Evolutionary conservation across 2,797 vertebrate species (phyloP).

Genomic region (Graptemys geographica): DNA sequence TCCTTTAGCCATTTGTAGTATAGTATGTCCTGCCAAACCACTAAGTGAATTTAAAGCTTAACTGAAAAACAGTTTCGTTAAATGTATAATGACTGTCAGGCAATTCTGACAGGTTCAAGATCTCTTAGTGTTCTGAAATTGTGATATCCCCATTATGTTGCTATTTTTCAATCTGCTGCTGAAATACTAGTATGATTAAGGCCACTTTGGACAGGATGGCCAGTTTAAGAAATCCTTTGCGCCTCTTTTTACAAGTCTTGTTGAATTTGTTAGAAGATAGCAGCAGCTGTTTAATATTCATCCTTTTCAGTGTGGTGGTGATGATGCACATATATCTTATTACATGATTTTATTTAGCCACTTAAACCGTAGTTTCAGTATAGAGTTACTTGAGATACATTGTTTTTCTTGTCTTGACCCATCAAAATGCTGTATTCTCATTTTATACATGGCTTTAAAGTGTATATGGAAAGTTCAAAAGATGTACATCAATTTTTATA

Average conservation of each 20-base stretch:
- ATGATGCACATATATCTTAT: background rate
- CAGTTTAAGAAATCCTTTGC: background rate
- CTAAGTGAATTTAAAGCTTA: background rate
- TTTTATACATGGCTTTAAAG: background rate
- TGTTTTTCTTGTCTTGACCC: background rate
- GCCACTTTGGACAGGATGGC: background rate
- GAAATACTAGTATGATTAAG: background rate
- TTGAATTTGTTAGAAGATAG: slow-evolving; percentile 5
- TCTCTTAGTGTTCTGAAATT: background rate
- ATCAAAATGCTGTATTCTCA: background rate
- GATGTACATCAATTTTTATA: background rate
- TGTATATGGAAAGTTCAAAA: background rate
- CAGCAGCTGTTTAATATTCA: slow-evolving; percentile 44
- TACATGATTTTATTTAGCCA: slow-evolving; percentile 35
- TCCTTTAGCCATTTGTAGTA: background rate
- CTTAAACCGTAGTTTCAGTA: slow-evolving; percentile 24
- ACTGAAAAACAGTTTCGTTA: background rate
- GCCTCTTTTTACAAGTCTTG: background rate
- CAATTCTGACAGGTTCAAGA: background rate
- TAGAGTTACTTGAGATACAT: background rate
- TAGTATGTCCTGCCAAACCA: background rate
- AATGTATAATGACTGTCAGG: background rate
- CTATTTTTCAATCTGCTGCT: background rate
- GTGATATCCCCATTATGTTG: background rate
- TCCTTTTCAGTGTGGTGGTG: slow-evolving; percentile 14